A percentile compares a stretch with the other conserved stretches of the same genome.
Evolutionary conservation across 2,113 vertebrate genomes (phyloP).

Genomic region (Ictalurus punctatus): DNA sequence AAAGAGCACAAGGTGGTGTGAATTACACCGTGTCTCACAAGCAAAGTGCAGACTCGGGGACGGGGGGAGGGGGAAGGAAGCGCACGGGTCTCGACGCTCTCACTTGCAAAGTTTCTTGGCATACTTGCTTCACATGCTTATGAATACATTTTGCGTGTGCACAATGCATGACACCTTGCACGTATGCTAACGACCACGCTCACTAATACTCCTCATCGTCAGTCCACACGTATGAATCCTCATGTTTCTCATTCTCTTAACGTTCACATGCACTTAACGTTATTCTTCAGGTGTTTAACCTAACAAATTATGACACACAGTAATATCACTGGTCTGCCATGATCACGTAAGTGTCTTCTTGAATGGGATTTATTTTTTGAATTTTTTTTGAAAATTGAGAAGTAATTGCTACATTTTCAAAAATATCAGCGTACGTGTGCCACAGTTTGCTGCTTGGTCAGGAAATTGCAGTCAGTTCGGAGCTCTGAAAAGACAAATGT

Average conservation of each 20-base stretch:
- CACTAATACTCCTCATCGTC: not conserved
- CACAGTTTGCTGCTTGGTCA: conserved; percentile 1
- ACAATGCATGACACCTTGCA: not conserved
- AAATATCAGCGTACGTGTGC: not conserved
- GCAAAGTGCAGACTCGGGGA: not conserved
- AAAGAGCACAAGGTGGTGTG: not conserved
- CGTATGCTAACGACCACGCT: not conserved
- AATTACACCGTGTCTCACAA: not conserved
- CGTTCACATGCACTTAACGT: not conserved
- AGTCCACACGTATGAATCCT: not conserved
- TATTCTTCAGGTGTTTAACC: not conserved
- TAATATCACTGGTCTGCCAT: not conserved
- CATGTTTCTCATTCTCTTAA: not conserved
- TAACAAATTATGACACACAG: not conserved
- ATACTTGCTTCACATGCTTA: too few relatives aligned
- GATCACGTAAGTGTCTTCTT: not conserved
- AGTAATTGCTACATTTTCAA: not conserved
- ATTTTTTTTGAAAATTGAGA: not conserved
- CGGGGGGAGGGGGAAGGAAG: too few relatives aligned
- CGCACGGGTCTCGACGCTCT: too few relatives aligned
- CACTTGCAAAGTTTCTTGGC: too few relatives aligned
- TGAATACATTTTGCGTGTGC: not conserved
- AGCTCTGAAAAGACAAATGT: not conserved
- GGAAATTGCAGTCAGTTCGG: not conserved
- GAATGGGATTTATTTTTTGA: not conserved